Evolutionary conservation across 2,888 invertebrate genomes (phyloP).

Genomic region (Erebia aethiops): DNA sequence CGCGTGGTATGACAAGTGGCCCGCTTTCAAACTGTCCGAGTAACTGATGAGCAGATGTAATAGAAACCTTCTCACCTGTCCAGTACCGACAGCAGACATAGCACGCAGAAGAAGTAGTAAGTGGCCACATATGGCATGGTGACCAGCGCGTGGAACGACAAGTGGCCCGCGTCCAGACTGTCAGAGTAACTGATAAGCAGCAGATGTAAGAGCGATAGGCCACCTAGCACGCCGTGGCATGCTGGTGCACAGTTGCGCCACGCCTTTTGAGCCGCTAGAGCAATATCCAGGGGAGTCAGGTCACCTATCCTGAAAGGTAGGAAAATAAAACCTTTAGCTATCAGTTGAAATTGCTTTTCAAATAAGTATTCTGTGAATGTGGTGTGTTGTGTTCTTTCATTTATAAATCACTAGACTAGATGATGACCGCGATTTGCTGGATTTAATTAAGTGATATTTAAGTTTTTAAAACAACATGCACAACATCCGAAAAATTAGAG

Average conservation of each 20-base stretch:
- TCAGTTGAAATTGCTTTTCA: too few relatives aligned
- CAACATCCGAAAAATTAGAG: too few relatives aligned
- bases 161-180: conserved; percentile 70
- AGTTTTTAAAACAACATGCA: too few relatives aligned
- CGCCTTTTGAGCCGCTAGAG: conserved; percentile 74
- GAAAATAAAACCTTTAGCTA: not conserved
- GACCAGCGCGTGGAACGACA: conserved; percentile 75
- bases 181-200: conserved; percentile 82
- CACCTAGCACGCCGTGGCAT: conserved; percentile 84
- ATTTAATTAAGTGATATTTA: too few relatives aligned
- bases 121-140: conserved; percentile 80
- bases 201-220: conserved; percentile 83
- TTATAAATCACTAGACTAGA: too few relatives aligned
- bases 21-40: conserved; percentile 74
- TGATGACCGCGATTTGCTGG: too few relatives aligned
- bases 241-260: conserved; percentile 79
- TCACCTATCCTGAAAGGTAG: conserved; percentile 64
- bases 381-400: too few relatives aligned
- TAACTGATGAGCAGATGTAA: conserved; percentile 52
- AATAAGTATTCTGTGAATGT: too few relatives aligned
- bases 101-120: conserved; percentile 82
- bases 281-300: conserved; percentile 79
- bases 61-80: conserved; percentile 73
- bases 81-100: conserved; percentile 83
- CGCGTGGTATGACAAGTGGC: conserved; percentile 74